These are phyloP conservation scores for Aythya baeri DNA, from an alignment of 2,113 vertebrate genomes.

Conservation along the genomic window DNA sequence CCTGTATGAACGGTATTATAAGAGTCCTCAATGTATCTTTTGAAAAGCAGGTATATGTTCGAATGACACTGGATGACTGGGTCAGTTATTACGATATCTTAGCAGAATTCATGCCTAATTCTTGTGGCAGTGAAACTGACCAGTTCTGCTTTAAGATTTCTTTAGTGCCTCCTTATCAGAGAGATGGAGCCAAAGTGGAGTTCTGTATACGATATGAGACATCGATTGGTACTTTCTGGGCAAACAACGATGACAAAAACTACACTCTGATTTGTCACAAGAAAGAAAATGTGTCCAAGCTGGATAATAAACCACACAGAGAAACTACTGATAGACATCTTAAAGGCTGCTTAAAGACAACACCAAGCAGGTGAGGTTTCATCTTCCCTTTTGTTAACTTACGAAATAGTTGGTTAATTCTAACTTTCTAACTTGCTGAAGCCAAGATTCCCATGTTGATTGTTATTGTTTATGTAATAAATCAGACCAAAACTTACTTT, in stretches of 20 bases:
- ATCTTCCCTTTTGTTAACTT: constrained; percentile 23
- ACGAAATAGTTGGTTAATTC: not conserved
- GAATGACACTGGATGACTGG: constrained; percentile 89
- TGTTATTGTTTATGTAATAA: not conserved
- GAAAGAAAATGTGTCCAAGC: constrained; percentile 68
- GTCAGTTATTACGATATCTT: constrained; percentile 86
- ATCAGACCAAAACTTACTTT: not conserved
- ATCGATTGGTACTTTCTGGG: constrained; percentile 88
- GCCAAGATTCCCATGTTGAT: not conserved
- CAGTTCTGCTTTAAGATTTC: constrained; percentile 89
- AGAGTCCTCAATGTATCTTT: constrained; percentile 93
- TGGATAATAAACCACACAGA: constrained; percentile 69
- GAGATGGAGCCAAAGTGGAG: constrained; percentile 85
- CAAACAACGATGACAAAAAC: constrained; percentile 89
- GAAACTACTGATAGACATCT: constrained; percentile 79
- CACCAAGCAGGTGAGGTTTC: constrained; percentile 82
- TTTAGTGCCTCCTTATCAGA: constrained; percentile 84
- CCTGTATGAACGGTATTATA: constrained; percentile 85
- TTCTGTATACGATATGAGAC: constrained; percentile 95
- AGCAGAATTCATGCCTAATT: constrained; percentile 91
- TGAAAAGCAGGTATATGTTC: constrained; percentile 86
- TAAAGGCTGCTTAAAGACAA: constrained; percentile 90
- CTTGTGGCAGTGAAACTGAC: constrained; percentile 89
- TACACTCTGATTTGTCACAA: constrained; percentile 89
- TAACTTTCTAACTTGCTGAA: not conserved